Evolutionary conservation across 2,113 vertebrate genomes (phyloP).

Genomic region (Saguinus midas): DNA sequence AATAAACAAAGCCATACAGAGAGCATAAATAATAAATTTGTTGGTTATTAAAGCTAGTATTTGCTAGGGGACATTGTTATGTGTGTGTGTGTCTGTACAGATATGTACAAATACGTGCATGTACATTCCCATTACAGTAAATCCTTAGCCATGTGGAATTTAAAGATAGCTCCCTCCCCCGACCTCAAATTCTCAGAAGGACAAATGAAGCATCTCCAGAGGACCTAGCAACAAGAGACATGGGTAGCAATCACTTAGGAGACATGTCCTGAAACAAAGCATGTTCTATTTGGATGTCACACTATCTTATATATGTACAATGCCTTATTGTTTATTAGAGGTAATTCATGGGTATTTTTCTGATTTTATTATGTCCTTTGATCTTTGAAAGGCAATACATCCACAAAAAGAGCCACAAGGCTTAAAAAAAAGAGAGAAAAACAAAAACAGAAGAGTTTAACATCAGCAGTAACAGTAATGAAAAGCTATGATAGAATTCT

Average conservation of each 20-base stretch:
- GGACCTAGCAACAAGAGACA: not conserved
- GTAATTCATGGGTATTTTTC: not conserved
- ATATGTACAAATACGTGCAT: not conserved
- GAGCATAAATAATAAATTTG: not conserved
- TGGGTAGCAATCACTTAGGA: not conserved
- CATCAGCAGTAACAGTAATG: not conserved
- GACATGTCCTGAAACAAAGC: not conserved
- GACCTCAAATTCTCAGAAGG: not conserved
- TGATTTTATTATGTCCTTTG: not conserved
- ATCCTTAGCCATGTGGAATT: not conserved
- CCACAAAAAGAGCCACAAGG: not conserved
- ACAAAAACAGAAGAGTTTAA: not conserved
- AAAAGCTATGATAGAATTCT: not conserved
- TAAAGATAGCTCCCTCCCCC: not conserved
- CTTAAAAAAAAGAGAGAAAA: not conserved
- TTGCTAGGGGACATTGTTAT: not conserved
- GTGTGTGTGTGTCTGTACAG: not conserved
- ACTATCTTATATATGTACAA: accelerated
- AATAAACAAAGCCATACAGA: not conserved
- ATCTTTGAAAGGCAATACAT: not conserved
- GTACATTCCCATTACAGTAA: not conserved
- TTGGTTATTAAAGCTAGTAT: not conserved
- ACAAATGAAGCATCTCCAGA: not conserved
- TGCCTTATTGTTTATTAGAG: not conserved
- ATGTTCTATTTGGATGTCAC: not conserved